These are phyloP conservation scores for Augochlorella aurata DNA, from an alignment of 2,888 invertebrate species.

Conservation along the genomic window DNA sequence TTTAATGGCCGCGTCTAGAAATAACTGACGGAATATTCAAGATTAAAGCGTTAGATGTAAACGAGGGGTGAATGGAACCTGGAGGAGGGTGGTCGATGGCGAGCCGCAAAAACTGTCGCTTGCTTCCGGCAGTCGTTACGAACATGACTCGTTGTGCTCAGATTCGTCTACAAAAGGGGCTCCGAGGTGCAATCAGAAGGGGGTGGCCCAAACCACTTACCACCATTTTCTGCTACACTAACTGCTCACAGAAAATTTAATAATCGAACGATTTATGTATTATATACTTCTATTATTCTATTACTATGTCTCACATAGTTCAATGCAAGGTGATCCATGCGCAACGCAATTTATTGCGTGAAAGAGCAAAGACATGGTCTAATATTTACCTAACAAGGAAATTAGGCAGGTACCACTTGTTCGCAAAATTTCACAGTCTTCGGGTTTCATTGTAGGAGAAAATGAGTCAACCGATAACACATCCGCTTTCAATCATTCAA, in stretches of 20 bases:
- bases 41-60: conserved; percentile 58
- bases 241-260: not conserved
- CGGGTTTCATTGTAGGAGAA: too few relatives aligned
- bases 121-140: conserved; percentile 16
- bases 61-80: conserved; percentile 35
- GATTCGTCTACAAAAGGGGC: conserved; percentile 32
- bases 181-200: not conserved
- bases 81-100: not conserved
- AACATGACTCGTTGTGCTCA: conserved; percentile 20
- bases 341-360: too few relatives aligned
- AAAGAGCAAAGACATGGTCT: too few relatives aligned
- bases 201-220: not conserved
- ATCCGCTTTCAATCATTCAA: too few relatives aligned
- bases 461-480: too few relatives aligned
- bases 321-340: too few relatives aligned
- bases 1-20: conserved; percentile 58
- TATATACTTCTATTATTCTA: too few relatives aligned
- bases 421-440: too few relatives aligned
- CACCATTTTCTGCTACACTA: not conserved
- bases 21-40: conserved; percentile 60
- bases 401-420: too few relatives aligned
- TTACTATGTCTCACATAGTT: too few relatives aligned
- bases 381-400: too few relatives aligned
- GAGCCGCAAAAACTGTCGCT: conserved; percentile 37
- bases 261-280: not conserved